phyloP scores from a whole-genome alignment of 2,797 vertebrate genomes.

The Mastacembelus armatus region DNA sequence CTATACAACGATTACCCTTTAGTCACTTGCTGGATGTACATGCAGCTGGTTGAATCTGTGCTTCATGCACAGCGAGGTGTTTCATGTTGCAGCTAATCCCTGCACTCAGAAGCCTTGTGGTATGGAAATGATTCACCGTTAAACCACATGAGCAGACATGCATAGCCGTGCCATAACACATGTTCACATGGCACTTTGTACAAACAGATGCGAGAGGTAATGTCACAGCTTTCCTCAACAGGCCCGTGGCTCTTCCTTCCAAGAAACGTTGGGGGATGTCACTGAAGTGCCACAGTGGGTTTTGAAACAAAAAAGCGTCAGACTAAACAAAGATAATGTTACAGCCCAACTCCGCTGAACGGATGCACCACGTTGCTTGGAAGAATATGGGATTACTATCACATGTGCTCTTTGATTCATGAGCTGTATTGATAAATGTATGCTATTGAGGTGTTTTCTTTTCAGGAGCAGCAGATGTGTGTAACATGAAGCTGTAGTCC shows the following conservation, averaged over 20 bases:
- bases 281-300: slow-evolving; percentile 25
- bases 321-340: slow-evolving; percentile 32
- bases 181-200: neutral
- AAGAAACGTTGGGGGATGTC: slow-evolving; percentile 10
- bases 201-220: slow-evolving; percentile 15
- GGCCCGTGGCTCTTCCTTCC: slow-evolving; percentile 31
- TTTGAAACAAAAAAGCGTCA: slow-evolving; percentile 48
- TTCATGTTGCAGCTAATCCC: slow-evolving; percentile 35
- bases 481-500: slow-evolving; percentile 27
- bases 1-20: slow-evolving; percentile 28
- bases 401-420: slow-evolving; percentile 68
- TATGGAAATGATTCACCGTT: slow-evolving; percentile 36
- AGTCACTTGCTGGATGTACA: slow-evolving; percentile 24
- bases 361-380: slow-evolving; percentile 16
- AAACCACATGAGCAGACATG: slow-evolving; percentile 19
- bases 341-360: slow-evolving; percentile 15
- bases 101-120: slow-evolving; percentile 13
- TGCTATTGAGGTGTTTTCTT: slow-evolving; percentile 30
- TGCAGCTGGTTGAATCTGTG: slow-evolving; percentile 3
- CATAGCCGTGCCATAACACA: neutral
- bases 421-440: slow-evolving; percentile 58
- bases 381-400: slow-evolving; percentile 52
- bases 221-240: slow-evolving; percentile 12
- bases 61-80: neutral
- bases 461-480: slow-evolving; percentile 55